Evolutionary conservation across 2,797 vertebrate species (phyloP).

Genomic region (Ctenosaura bakeri): DNA sequence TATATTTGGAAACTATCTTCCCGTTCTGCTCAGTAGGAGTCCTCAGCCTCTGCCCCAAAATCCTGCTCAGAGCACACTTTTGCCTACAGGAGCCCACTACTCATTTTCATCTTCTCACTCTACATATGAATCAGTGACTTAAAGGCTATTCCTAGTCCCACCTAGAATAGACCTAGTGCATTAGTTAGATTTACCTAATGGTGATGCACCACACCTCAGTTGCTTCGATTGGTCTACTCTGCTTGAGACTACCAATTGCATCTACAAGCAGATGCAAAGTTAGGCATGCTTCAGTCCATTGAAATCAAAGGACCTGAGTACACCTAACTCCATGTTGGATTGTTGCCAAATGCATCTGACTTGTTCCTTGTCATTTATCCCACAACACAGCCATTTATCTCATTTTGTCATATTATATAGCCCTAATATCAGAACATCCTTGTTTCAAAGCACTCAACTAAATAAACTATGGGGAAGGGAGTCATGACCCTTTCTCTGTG

Average conservation of each 20-base stretch:
- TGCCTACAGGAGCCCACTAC: neutral
- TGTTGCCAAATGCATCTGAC: neutral
- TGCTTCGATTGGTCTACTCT: too few species aligned
- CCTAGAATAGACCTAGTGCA: too few species aligned
- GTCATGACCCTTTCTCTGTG: neutral
- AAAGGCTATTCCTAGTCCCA: too few species aligned
- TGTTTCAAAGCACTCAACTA: neutral
- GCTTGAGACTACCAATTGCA: too few species aligned
- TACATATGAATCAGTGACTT: neutral
- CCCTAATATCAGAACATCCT: neutral
- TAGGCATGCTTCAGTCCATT: neutral
- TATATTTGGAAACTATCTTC: neutral
- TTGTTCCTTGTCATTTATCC: neutral
- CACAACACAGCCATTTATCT: neutral
- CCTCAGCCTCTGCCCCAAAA: neutral
- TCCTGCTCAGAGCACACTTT: too few species aligned
- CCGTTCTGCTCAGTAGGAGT: neutral
- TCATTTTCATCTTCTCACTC: neutral
- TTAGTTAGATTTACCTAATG: too few species aligned
- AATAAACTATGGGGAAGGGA: neutral
- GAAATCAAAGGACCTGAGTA: neutral
- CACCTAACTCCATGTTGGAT: neutral
- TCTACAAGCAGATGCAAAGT: neutral
- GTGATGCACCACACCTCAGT: too few species aligned
- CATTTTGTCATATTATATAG: slow-evolving; percentile 8